These are phyloP conservation scores for Catharus fuscescens DNA, from an alignment of 2,113 vertebrate species.

Conservation along the genomic window DNA sequence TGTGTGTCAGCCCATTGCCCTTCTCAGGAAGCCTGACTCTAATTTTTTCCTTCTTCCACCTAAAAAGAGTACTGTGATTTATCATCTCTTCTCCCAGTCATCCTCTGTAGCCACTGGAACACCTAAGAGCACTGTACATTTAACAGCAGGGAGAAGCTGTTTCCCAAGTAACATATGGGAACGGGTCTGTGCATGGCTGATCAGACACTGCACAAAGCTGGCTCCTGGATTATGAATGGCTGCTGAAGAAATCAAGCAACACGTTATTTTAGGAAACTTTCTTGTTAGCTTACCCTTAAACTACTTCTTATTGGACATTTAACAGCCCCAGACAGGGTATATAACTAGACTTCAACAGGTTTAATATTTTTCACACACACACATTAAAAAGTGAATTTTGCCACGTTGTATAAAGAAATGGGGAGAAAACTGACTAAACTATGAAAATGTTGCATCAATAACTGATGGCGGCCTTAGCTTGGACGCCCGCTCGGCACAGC, in stretches of 20 bases:
- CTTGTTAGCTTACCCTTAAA: not conserved
- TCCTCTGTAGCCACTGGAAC: not conserved
- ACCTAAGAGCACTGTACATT: not conserved
- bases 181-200: not conserved
- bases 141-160: not conserved
- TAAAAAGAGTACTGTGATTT: not conserved
- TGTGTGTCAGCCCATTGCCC: not conserved
- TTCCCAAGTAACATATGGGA: not conserved
- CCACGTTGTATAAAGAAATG: not conserved
- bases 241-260: not conserved
- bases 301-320: not conserved
- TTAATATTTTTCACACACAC: not conserved
- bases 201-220: not conserved
- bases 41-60: not conserved
- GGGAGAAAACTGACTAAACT: not conserved
- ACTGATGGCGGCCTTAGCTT: slow-evolving; percentile 69
- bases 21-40: not conserved
- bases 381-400: not conserved
- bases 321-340: not conserved
- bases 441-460: not conserved
- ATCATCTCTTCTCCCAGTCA: not conserved
- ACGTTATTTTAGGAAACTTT: not conserved
- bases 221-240: not conserved
- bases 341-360: not conserved
- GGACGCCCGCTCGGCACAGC: slow-evolving; percentile 70